Conservation (phyloP, 1,140 invertebrate species). For the Oscheius sp. region DNA sequence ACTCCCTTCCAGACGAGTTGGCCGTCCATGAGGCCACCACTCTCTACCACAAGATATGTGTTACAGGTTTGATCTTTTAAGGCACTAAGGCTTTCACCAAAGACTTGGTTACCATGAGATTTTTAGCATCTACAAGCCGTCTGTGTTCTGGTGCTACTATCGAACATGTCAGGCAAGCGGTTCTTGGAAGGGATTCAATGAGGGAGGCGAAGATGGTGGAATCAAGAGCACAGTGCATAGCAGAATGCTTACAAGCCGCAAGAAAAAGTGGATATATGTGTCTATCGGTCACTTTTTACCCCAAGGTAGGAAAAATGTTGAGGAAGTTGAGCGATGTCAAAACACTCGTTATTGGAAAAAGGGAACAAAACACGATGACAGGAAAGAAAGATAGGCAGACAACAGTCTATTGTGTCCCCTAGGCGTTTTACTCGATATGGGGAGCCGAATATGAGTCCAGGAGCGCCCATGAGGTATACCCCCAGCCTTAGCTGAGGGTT, state of each 20-base stretch:
- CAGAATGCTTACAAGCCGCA: neutral
- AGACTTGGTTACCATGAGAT: neutral
- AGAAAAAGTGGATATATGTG: neutral
- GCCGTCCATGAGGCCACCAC: neutral
- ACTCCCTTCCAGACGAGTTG: neutral
- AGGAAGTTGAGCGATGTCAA: too few species aligned
- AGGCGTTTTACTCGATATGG: too few species aligned
- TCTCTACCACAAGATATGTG: conserved; percentile 1
- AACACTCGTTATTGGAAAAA: too few species aligned
- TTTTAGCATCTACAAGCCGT: too few species aligned
- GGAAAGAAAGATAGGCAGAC: too few species aligned
- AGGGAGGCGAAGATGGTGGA: neutral
- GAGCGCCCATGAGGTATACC: too few species aligned
- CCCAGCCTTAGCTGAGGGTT: too few species aligned
- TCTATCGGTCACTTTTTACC: neutral
- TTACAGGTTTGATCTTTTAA: neutral
- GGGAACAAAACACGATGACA: too few species aligned
- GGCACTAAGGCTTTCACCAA: neutral
- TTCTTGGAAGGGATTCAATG: neutral
- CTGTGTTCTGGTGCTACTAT: neutral
- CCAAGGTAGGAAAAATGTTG: too few species aligned
- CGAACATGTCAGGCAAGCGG: neutral
- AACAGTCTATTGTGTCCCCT: too few species aligned
- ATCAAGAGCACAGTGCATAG: neutral
- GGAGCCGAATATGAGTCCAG: too few species aligned